These are phyloP conservation scores for Stenchaetothrips biformis DNA, from an alignment of 2,888 invertebrate species.

Conservation along the genomic window DNA sequence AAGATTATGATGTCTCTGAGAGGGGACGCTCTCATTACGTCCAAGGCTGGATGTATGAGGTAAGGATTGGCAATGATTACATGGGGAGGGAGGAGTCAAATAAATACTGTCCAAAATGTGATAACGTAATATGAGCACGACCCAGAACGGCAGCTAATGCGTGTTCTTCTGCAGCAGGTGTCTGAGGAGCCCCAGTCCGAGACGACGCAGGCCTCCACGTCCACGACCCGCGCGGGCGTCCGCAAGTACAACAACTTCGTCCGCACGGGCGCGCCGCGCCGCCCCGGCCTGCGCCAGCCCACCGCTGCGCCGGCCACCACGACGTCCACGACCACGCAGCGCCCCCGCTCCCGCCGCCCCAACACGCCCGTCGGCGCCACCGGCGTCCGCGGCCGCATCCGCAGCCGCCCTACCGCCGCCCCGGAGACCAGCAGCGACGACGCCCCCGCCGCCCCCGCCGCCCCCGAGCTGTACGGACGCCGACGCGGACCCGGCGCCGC, in stretches of 20 bases:
- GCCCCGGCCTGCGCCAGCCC: neutral
- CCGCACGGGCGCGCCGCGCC: neutral
- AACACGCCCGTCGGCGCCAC: conserved; percentile 33
- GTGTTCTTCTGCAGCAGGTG: neutral
- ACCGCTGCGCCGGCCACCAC: neutral
- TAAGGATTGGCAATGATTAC: too few species aligned
- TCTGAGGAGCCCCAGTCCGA: neutral
- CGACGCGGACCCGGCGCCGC: neutral
- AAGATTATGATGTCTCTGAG: too few species aligned
- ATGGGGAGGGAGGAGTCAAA: too few species aligned
- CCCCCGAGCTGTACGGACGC: conserved; percentile 8
- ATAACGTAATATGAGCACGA: too few species aligned
- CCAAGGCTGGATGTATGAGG: too few species aligned
- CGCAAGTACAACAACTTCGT: conserved; percentile 15
- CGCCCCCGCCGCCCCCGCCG: neutral
- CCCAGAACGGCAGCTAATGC: too few species aligned
- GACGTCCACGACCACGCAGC: conserved; percentile 34
- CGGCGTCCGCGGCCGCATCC: conserved; percentile 30
- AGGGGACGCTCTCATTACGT: too few species aligned
- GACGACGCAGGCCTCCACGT: neutral
- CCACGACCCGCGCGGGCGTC: neutral
- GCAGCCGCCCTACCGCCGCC: neutral
- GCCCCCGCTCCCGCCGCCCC: conserved; percentile 36
- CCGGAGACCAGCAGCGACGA: neutral
- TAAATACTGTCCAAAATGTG: too few species aligned